These are phyloP conservation scores for Nipponia nippon DNA, from an alignment of 2,113 vertebrate genomes.

Conservation along the genomic window DNA sequence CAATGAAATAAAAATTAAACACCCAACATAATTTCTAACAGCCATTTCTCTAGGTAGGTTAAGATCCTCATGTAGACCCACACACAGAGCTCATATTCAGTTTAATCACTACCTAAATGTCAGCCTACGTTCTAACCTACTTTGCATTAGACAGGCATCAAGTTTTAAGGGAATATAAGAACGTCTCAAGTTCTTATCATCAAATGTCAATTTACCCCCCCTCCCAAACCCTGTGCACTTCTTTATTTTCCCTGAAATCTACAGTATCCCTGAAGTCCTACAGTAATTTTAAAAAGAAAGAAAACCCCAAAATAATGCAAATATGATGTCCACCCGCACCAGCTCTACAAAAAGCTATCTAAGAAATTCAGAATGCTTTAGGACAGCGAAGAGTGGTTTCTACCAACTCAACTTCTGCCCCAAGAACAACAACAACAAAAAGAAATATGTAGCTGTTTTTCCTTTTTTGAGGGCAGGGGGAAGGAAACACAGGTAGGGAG, in stretches of 20 bases:
- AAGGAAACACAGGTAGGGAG: not conserved
- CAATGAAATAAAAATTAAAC: not conserved
- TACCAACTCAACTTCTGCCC: not conserved
- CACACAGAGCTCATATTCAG: not conserved
- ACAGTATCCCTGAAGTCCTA: not conserved
- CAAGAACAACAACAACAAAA: not conserved
- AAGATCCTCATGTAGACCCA: not conserved
- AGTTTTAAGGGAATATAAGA: not conserved
- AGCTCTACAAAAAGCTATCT: not conserved
- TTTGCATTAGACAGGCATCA: not conserved
- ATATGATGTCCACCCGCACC: rapidly evolving
- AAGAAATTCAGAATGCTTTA: not conserved
- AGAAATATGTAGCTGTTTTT: not conserved
- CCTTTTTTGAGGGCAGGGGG: not conserved
- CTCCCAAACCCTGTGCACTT: not conserved
- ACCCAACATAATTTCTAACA: not conserved
- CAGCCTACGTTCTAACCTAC: not conserved
- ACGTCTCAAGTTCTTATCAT: not conserved
- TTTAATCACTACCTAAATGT: not conserved
- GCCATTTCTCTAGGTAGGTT: not conserved
- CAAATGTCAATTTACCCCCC: not conserved
- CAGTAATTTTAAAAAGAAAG: not conserved
- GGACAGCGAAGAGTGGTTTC: not conserved
- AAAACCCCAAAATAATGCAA: not conserved
- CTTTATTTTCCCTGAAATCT: not conserved